phyloP scores from a whole-genome alignment of 2,888 invertebrate genomes.

The Mythimna ferrago region DNA sequence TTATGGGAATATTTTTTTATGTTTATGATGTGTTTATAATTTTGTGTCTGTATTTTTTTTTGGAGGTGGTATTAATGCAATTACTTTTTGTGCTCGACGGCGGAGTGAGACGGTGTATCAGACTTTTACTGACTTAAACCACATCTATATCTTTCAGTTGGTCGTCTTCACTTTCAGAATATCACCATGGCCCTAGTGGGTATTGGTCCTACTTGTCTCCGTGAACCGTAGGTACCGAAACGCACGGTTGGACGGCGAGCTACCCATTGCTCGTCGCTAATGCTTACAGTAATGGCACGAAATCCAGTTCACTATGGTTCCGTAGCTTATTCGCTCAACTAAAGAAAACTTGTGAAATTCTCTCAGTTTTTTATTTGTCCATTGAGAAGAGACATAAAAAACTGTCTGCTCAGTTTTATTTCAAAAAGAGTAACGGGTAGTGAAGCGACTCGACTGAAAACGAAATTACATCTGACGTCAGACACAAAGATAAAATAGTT shows the following conservation, averaged over 20 bases:
- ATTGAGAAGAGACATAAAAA: slow-evolving; percentile 38
- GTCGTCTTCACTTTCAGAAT: too few species aligned
- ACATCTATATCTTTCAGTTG: too few species aligned
- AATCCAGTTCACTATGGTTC: neutral
- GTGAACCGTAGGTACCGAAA: too few species aligned
- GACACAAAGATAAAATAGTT: slow-evolving; percentile 53
- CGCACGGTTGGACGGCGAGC: too few species aligned
- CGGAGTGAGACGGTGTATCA: too few species aligned
- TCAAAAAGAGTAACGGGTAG: slow-evolving; percentile 46
- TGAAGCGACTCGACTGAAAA: slow-evolving; percentile 53
- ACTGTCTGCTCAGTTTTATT: slow-evolving; percentile 53
- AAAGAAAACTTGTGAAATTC: slow-evolving; percentile 23
- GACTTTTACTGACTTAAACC: too few species aligned
- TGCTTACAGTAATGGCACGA: too few species aligned
- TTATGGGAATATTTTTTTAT: neutral
- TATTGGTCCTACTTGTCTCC: too few species aligned
- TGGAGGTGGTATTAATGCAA: neutral
- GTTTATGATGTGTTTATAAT: neutral
- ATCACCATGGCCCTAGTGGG: too few species aligned
- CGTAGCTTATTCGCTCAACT: neutral
- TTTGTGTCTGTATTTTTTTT: too few species aligned
- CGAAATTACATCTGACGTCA: slow-evolving; percentile 55
- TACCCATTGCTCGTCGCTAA: too few species aligned
- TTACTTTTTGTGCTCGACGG: neutral
- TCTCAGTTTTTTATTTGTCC: slow-evolving; percentile 31